These are phyloP conservation scores for Sylvia atricapilla DNA, from an alignment of 2,113 vertebrate genomes.

Conservation along the genomic window DNA sequence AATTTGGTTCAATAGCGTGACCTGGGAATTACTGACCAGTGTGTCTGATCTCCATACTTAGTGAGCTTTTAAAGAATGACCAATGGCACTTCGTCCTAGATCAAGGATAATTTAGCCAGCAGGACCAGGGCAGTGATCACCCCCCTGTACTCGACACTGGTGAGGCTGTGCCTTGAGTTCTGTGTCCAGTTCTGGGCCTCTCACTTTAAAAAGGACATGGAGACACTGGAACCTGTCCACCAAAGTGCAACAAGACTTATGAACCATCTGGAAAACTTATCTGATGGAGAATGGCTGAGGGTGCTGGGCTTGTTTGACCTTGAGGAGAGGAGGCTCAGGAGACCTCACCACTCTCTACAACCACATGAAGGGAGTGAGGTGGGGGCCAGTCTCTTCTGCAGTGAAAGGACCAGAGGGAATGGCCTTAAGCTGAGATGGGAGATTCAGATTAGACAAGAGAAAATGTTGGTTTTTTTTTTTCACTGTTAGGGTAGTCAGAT, in stretches of 20 bases:
- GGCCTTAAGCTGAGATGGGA: neutral
- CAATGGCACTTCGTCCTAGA: neutral
- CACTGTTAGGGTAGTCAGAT: too few species aligned
- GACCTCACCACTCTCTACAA: neutral
- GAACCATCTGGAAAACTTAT: neutral
- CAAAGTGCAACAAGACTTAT: accelerated
- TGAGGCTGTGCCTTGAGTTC: neutral
- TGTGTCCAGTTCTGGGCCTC: neutral
- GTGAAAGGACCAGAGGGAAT: neutral
- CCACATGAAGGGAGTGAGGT: neutral
- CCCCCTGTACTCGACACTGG: accelerated
- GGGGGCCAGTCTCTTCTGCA: neutral
- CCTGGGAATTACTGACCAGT: neutral
- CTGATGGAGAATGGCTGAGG: neutral
- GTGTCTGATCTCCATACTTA: neutral
- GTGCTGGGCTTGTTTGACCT: neutral
- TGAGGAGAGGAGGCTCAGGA: neutral
- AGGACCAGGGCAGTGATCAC: neutral
- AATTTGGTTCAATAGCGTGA: neutral
- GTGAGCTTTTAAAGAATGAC: neutral
- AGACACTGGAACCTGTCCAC: neutral
- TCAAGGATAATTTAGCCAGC: neutral
- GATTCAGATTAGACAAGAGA: neutral
- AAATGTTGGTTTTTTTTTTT: neutral
- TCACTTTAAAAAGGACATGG: neutral